A percentile compares a stretch with the other conserved stretches of the same genome.
Conservation (phyloP, 2,888 invertebrate species). For the Ptycholaimellus sp. region DNA sequence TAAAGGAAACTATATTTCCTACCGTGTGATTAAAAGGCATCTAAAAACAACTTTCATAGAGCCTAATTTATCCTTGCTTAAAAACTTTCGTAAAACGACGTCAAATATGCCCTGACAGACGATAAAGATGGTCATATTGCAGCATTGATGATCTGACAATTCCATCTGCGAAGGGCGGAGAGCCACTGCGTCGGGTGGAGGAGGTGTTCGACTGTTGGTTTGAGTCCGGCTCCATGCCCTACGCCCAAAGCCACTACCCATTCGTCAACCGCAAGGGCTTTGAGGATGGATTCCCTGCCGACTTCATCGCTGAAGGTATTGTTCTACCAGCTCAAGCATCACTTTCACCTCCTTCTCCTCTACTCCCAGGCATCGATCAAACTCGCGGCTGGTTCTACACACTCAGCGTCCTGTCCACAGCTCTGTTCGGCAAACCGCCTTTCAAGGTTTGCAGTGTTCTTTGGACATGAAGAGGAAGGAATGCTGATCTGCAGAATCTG, state of each 20-base stretch:
- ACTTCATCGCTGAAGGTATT: conserved; percentile 99
- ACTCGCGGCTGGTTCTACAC: conserved; percentile 52
- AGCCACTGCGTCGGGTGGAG: conserved; percentile 54
- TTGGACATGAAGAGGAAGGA: too few relatives aligned
- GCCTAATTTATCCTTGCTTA: not conserved
- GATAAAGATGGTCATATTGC: conserved; percentile 7
- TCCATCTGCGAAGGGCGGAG: conserved; percentile 59
- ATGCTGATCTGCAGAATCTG: conserved; percentile 51
- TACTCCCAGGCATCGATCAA: conserved; percentile 8
- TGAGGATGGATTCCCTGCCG: conserved; percentile 73
- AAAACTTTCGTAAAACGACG: not conserved
- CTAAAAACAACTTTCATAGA: not conserved
- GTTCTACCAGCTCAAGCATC: too few relatives aligned
- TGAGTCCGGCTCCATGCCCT: conserved; percentile 97
- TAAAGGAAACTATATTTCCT: too few relatives aligned
- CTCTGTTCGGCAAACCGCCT: conserved; percentile 77
- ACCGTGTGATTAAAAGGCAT: not conserved
- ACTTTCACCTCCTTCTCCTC: not conserved
- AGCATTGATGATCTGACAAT: conserved; percentile 71
- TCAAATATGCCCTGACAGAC: not conserved
- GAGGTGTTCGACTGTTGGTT: conserved; percentile 99
- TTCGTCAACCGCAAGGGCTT: conserved; percentile 70
- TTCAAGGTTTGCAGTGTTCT: too few relatives aligned
- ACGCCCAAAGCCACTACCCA: conserved; percentile 82
- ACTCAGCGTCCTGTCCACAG: conserved; percentile 78